Evolutionary conservation across 1,140 invertebrate genomes (phyloP).

Genomic region (Pseudobourletiella spinata): DNA sequence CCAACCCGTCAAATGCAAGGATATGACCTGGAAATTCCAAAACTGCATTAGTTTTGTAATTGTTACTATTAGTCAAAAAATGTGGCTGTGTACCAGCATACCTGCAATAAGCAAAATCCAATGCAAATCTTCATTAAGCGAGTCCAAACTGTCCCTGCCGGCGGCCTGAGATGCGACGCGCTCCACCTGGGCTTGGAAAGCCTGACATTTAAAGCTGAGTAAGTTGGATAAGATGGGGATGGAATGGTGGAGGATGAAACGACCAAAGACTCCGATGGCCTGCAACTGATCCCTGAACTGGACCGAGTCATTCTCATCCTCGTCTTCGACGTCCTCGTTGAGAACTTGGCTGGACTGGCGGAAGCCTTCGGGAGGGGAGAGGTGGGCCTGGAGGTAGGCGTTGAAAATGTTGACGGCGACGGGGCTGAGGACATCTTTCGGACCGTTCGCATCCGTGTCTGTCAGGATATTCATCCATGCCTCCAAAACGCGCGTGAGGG

Average conservation of each 20-base stretch:
- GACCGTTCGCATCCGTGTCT: constrained; percentile 47
- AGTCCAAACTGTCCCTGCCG: constrained; percentile 42
- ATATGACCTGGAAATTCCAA: constrained; percentile 44
- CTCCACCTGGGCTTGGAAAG: constrained; percentile 25
- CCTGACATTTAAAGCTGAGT: constrained; percentile 27
- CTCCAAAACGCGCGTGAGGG: constrained; percentile 58
- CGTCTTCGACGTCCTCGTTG: constrained; percentile 53
- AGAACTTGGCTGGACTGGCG: constrained; percentile 43
- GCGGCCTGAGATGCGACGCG: constrained; percentile 13
- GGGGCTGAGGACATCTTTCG: constrained; percentile 45
- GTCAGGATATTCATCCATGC: constrained; percentile 62
- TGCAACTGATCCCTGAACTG: constrained; percentile 61
- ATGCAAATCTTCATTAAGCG: constrained; percentile 75
- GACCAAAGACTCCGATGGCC: constrained; percentile 51
- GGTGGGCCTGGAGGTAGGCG: constrained; percentile 68
- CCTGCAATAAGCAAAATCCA: constrained; percentile 76
- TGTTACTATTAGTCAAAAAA: no score
- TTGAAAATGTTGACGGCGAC: constrained; percentile 50
- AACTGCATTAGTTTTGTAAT: neutral
- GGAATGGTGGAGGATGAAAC: constrained; percentile 38
- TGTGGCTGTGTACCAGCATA: no score
- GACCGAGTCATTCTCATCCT: constrained; percentile 56
- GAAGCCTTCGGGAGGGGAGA: constrained; percentile 69
- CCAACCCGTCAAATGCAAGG: constrained; percentile 59
- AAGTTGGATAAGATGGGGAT: constrained; percentile 22